Evolutionary conservation across 2,797 vertebrate species (phyloP).

Genomic region (Acridotheres tristis): DNA sequence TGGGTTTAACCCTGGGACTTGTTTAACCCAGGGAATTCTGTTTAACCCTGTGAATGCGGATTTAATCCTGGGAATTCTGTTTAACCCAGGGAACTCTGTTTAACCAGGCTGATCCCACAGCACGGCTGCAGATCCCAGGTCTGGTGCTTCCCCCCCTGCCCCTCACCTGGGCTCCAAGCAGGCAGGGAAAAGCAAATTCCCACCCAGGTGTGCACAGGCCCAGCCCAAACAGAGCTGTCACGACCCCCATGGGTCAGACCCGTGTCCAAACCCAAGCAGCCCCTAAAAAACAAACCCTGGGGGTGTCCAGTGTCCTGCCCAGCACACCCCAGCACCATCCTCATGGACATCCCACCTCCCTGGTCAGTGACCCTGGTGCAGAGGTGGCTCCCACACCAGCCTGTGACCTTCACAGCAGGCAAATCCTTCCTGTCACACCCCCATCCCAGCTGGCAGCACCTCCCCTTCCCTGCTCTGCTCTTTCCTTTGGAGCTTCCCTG

Average conservation of each 20-base stretch:
- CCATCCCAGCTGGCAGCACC: rapidly evolving
- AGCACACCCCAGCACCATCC: neutral
- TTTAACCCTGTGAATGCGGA: neutral
- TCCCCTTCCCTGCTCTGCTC: neutral
- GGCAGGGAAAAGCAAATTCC: neutral
- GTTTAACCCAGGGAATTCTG: no score
- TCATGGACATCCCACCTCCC: neutral
- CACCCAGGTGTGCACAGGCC: rapidly evolving
- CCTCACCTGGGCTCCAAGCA: neutral
- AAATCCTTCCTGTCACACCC: neutral
- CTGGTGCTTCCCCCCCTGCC: neutral
- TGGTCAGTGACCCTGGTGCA: neutral
- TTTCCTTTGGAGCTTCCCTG: neutral
- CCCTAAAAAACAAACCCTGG: rapidly evolving
- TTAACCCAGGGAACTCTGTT: neutral
- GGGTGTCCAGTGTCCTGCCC: neutral
- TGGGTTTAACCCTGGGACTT: no score
- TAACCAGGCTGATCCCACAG: neutral
- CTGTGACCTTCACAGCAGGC: neutral
- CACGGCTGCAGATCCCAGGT: rapidly evolving
- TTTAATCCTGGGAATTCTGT: no score
- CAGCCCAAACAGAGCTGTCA: no score
- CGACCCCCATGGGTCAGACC: neutral
- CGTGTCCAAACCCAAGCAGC: neutral
- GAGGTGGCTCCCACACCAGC: neutral